phyloP scores from a whole-genome alignment of 2,113 vertebrate genomes.

The Electrona antarctica region DNA sequence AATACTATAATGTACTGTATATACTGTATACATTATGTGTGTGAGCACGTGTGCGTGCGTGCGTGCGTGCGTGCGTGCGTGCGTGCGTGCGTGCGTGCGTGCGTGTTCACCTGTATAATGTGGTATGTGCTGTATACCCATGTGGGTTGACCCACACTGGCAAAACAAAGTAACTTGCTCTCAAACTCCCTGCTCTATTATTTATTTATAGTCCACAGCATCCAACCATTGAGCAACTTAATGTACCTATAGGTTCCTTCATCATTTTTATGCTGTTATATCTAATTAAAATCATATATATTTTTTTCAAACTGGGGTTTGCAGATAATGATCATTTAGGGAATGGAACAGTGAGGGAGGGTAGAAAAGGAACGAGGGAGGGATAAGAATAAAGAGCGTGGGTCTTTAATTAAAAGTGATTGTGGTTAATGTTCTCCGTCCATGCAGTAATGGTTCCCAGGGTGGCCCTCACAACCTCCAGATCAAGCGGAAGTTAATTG shows the following conservation, averaged over 20 bases:
- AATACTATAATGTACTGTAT: too few relatives aligned
- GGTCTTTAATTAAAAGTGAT: slow-evolving; percentile 65
- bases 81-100: too few relatives aligned
- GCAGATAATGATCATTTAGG: slow-evolving; percentile 23
- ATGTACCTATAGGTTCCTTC: slow-evolving; percentile 34
- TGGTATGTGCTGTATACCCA: too few relatives aligned
- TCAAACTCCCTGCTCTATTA: slow-evolving; percentile 5
- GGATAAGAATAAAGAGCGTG: slow-evolving; percentile 17
- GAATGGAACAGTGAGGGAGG: neutral
- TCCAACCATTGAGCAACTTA: slow-evolving; percentile 25
- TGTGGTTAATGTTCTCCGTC: slow-evolving; percentile 62
- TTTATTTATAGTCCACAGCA: slow-evolving; percentile 5
- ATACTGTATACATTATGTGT: too few relatives aligned
- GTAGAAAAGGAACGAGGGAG: neutral
- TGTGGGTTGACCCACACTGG: slow-evolving; percentile 9
- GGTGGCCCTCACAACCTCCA: slow-evolving; percentile 46
- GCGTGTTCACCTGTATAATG: too few relatives aligned
- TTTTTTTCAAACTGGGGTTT: slow-evolving; percentile 14
- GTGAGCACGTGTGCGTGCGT: too few relatives aligned
- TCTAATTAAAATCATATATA: slow-evolving; percentile 36
- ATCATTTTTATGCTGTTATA: slow-evolving; percentile 36
- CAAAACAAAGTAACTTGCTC: too few relatives aligned
- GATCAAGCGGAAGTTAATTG: slow-evolving; percentile 63
- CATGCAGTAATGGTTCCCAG: slow-evolving; percentile 50
- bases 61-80: too few relatives aligned